Conservation (phyloP, 2,888 invertebrate species). For the Ischnura elegans region DNA sequence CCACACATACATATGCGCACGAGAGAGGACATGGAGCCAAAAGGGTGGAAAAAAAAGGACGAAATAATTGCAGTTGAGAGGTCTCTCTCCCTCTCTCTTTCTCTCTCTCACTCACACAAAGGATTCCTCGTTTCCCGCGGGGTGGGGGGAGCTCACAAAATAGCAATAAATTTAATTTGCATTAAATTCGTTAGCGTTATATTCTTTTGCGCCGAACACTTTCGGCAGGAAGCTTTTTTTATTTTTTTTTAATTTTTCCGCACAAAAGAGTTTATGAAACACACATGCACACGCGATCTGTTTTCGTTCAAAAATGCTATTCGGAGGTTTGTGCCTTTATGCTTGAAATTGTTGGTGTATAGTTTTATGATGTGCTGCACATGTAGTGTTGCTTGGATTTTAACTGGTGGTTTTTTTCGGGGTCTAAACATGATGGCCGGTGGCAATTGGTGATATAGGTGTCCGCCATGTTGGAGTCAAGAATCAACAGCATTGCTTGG, state of each 20-base stretch:
- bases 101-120: neutral
- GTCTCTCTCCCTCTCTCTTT: neutral
- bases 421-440: no score
- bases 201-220: slow-evolving; percentile 28
- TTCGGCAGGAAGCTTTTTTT: slow-evolving; percentile 1
- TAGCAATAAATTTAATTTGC: slow-evolving; percentile 33
- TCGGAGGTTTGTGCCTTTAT: neutral
- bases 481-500: no score
- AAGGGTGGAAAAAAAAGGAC: neutral
- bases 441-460: no score
- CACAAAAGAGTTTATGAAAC: slow-evolving; percentile 32
- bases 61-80: slow-evolving; percentile 17
- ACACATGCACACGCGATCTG: neutral
- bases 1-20: neutral
- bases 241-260: slow-evolving; percentile 37
- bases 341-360: neutral
- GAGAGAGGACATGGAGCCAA: neutral
- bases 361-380: neutral
- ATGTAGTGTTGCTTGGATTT: neutral
- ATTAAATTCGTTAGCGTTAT: slow-evolving; percentile 36
- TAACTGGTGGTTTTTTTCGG: no score
- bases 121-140: slow-evolving; percentile 14
- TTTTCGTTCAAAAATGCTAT: neutral
- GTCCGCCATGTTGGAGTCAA: no score
- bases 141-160: neutral